Evolutionary conservation across 2,113 vertebrate genomes (phyloP).

Genomic region (Xenotilapia leptura): DNA sequence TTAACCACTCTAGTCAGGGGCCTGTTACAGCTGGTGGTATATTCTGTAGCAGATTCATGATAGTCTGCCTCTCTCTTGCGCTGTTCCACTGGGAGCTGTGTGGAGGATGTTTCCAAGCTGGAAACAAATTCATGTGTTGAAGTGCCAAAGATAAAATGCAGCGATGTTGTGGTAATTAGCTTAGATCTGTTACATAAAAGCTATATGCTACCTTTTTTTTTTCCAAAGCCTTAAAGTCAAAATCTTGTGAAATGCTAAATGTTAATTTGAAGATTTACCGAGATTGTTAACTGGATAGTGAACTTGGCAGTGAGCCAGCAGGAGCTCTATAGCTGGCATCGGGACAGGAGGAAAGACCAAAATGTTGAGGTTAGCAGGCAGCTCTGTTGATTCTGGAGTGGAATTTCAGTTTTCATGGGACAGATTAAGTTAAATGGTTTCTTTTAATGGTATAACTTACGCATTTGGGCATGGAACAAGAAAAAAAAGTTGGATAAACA

Average conservation of each 20-base stretch:
- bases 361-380: slow-evolving; percentile 28
- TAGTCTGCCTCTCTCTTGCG: neutral
- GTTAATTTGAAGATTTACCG: neutral
- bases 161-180: slow-evolving; percentile 19
- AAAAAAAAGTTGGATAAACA: slow-evolving; percentile 6
- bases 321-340: neutral
- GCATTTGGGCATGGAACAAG: slow-evolving; percentile 38
- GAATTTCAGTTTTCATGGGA: slow-evolving; percentile 56
- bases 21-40: slow-evolving; percentile 3
- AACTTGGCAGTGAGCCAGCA: slow-evolving; percentile 1
- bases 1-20: neutral
- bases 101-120: slow-evolving; percentile 38
- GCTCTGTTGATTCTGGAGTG: slow-evolving; percentile 45
- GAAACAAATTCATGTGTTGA: slow-evolving; percentile 35
- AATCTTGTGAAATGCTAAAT: slow-evolving; percentile 11
- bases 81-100: slow-evolving; percentile 3
- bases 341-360: neutral
- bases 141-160: slow-evolving; percentile 40
- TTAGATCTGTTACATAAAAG: slow-evolving; percentile 14
- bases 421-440: slow-evolving; percentile 47
- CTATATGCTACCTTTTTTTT: neutral
- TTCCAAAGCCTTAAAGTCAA: neutral
- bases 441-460: slow-evolving; percentile 48
- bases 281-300: slow-evolving; percentile 16
- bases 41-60: neutral